Evolutionary conservation across 2,797 vertebrate species (phyloP), one percentile per base, ranked within the genome.

Genomic region (Cyclura pinguis): DNA sequence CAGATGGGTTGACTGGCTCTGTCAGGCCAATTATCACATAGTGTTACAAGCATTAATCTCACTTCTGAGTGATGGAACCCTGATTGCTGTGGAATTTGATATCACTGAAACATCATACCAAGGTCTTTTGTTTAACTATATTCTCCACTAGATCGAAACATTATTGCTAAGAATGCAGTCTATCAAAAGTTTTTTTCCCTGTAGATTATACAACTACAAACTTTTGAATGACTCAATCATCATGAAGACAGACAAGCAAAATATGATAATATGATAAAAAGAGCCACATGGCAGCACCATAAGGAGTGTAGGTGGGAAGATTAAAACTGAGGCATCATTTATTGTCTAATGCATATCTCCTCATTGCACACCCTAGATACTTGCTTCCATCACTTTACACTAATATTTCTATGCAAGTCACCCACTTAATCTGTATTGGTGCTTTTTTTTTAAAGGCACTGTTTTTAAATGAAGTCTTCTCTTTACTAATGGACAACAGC

Each of bases 261-360:
- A 76, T 80, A 80, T 0, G 6, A 93, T 86, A 42, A 76, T 80
- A 80, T 0, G 6, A 93, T 86, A 93, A 93, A 95, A 95, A 92
- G 86, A 96, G 84, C 93, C 94, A 96, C 96, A 96, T 95, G 95
- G 90, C 91, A 94, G 81, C 88, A 93, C 89, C 97, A 97, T 94
- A 97, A 96, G 96, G 95, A 95, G 93, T 93, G 96, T 97, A 96
- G 96, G 96, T 93, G 95, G 95, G 83, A 95, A 96, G 94, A 97
- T 94, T 95, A 96, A 97, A 97, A 96, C 80, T 89, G 88, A 93
- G 93, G 90, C 88, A 93, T 95, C 91, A 95, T 96, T 95, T 95
- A 93, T 93, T 95, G 92, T 95, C 91, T 96, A 93, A 89, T 88
- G 90, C 90, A 89, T 92, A 93, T 95, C 96, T 96, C 90, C 92